Conservation (phyloP, 1,140 invertebrate genomes). For the Streblospio benedicti region DNA sequence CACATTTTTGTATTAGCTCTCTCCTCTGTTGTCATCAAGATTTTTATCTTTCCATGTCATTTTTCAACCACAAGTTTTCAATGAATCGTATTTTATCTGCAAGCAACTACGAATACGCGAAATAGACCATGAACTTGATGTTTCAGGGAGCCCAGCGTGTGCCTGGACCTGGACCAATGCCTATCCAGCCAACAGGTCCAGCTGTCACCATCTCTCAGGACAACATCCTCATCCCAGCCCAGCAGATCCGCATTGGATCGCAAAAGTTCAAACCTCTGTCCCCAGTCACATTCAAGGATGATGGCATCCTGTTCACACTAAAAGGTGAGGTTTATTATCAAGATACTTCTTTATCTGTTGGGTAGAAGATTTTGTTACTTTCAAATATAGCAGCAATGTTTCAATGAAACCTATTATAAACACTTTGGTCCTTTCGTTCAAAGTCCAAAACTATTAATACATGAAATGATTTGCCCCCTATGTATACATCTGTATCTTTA, state of each 20-base stretch:
- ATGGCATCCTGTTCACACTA: slow-evolving; percentile 18
- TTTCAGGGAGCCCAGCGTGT: no score
- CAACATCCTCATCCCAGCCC: no score
- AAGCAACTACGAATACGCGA: no score
- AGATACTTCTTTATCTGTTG: neutral
- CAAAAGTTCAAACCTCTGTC: slow-evolving; percentile 14
- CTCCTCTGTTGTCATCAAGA: no score
- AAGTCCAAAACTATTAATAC: neutral
- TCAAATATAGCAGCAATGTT: neutral
- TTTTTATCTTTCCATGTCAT: no score
- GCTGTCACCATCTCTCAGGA: no score
- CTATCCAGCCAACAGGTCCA: no score
- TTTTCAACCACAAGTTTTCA: no score
- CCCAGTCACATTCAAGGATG: slow-evolving; percentile 14
- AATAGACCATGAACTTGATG: no score
- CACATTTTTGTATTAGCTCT: no score
- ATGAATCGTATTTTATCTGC: no score
- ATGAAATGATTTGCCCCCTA: neutral
- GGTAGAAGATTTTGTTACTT: neutral
- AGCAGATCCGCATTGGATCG: slow-evolving; percentile 16
- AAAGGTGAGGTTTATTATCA: slow-evolving; percentile 8
- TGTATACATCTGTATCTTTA: neutral
- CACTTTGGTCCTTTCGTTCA: neutral
- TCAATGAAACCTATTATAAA: neutral
- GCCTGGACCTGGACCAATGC: no score